Evolutionary conservation across 2,797 vertebrate genomes (phyloP), one percentile per base, ranked within the genome.

Genomic region (Rousettus madagascariensis): DNA sequence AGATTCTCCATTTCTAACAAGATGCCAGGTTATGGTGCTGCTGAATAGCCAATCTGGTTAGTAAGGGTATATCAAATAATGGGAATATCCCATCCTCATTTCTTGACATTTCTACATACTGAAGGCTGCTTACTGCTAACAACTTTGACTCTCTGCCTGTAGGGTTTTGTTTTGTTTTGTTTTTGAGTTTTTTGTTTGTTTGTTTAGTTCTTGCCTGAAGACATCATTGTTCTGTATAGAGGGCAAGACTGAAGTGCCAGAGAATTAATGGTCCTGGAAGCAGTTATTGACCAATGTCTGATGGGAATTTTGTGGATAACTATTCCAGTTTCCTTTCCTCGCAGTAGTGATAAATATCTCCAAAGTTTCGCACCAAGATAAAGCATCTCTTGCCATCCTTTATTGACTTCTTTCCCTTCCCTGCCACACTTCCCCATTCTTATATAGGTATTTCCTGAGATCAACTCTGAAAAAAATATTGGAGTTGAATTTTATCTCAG

Each of bases 1-100:
- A 57, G 28, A 86, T 36, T 95, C 28, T 90, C 28, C 11, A 77
- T 86, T 95, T 82, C 7, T 84, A 59, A 75, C 20, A 86, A 91
- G 68, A 93, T 63, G 4, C 43, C 15, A 65, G 9, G 4, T 84
- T 38, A 87, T 68, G 19, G 63, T 49, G 5, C 19, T 90, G 36
- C 28, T 95, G 8, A 20, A 41, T 94, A 28, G 74, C 30, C 17
- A 61, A 19, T 53, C 13, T 79, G 83, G 19, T 66, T 30, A 57
- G 8, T 90, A 65, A 96, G 7, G 3, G 17, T 88, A 10, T 69
- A 94, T 57, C 0, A 68, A 15, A 79, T 1, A 3, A 43, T 69
- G 24, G 19, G 78, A 26, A 13, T 66, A 49, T 6, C 10, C 33
- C 5, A 55, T 49, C 24, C 30, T 22, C 46, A 33, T 86, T 96